phyloP scores from a whole-genome alignment of 2,797 vertebrate species.

The Thaleichthys pacificus region DNA sequence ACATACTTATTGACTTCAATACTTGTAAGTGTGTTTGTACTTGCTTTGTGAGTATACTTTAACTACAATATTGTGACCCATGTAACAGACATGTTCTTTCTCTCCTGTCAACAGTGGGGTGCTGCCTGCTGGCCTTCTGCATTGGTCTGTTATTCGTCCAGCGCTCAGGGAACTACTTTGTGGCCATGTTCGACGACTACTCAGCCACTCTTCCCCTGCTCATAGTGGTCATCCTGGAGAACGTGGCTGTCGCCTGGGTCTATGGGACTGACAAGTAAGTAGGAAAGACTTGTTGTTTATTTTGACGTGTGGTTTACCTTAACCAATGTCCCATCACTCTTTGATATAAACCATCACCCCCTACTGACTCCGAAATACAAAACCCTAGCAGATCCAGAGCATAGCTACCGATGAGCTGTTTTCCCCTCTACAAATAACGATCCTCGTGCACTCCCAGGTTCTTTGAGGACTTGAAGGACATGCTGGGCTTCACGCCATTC shows the following conservation, averaged over 20 bases:
- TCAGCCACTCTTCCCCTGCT: conserved; percentile 93
- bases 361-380: no score
- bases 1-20: no score
- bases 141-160: conserved; percentile 95
- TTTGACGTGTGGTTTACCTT: no score
- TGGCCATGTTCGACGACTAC: conserved; percentile 98
- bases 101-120: conserved; percentile 78
- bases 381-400: no score
- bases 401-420: no score
- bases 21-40: background rate
- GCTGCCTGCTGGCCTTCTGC: conserved; percentile 87
- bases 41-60: background rate
- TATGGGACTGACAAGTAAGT: conserved; percentile 94
- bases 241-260: conserved; percentile 87
- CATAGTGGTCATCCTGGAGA: conserved; percentile 92
- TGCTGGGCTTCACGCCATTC: conserved; percentile 92
- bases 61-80: background rate
- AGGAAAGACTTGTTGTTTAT: background rate
- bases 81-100: background rate
- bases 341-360: no score
- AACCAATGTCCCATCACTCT: no score
- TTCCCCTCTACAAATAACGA: background rate
- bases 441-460: conserved; percentile 73
- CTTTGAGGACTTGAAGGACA: conserved; percentile 95
- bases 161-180: conserved; percentile 95